A percentile compares a stretch with the other conserved stretches of the same genome.
These are phyloP conservation scores for Bruchidius siliquastri DNA, from an alignment of 2,888 invertebrate genomes.

Conservation along the genomic window DNA sequence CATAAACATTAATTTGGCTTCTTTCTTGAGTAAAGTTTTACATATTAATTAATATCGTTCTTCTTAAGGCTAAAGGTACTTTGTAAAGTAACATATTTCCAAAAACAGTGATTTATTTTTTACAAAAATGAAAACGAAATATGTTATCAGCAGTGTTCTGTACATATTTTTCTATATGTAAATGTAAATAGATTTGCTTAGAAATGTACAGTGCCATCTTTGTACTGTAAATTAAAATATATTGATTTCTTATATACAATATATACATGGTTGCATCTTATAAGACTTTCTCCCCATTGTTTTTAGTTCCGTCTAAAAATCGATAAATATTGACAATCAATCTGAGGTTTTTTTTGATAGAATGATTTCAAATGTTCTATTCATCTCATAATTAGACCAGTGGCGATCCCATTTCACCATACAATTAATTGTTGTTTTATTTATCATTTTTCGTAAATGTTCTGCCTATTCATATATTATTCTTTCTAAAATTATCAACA, in stretches of 20 bases:
- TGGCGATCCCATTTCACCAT: too few species aligned
- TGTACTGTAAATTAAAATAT: slow-evolving; percentile 22
- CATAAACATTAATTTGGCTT: neutral
- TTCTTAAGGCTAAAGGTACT: neutral
- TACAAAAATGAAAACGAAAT: neutral
- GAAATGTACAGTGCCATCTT: slow-evolving; percentile 29
- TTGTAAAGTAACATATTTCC: neutral
- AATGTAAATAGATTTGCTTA: neutral
- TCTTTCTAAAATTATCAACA: too few species aligned
- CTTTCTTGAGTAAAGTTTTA: neutral
- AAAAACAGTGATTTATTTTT: neutral
- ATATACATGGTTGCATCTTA: neutral
- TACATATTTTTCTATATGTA: neutral
- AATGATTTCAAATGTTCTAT: neutral
- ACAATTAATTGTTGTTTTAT: too few species aligned
- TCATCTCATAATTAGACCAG: too few species aligned
- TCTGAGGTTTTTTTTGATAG: neutral
- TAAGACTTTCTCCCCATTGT: neutral
- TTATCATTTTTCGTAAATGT: too few species aligned
- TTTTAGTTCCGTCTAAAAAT: neutral
- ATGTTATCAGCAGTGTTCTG: neutral
- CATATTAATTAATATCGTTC: neutral
- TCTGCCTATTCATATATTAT: too few species aligned
- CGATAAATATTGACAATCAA: neutral
- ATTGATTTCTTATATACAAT: neutral